Conservation (phyloP, 1,140 invertebrate genomes). For the Phymastichus coffea region DNA sequence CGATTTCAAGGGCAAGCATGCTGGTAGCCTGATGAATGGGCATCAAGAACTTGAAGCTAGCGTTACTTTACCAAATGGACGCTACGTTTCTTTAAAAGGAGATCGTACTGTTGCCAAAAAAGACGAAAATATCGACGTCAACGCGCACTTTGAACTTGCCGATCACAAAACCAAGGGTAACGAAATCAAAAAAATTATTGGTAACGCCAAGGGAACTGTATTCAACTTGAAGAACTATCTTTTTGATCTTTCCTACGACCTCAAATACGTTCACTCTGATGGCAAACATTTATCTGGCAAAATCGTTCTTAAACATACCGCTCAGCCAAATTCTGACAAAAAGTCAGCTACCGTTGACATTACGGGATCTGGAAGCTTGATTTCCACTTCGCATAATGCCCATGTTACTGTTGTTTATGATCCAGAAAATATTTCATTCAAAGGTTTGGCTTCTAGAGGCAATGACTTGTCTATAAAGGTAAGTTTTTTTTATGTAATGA, state of each 20-base stretch:
- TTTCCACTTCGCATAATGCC: slow-evolving; percentile 45
- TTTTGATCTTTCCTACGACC: slow-evolving; percentile 47
- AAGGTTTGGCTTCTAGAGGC: slow-evolving; percentile 39
- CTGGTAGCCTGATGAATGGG: slow-evolving; percentile 49
- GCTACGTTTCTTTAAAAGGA: slow-evolving; percentile 56
- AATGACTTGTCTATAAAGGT: slow-evolving; percentile 40
- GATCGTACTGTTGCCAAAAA: slow-evolving; percentile 51
- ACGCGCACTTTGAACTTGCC: slow-evolving; percentile 52
- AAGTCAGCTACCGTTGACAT: slow-evolving; percentile 34
- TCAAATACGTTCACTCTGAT: slow-evolving; percentile 43
- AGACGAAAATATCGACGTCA: slow-evolving; percentile 49
- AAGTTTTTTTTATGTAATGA: no score
- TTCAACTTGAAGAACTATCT: slow-evolving; percentile 44
- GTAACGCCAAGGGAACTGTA: slow-evolving; percentile 47
- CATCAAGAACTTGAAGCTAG: slow-evolving; percentile 55
- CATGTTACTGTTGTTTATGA: slow-evolving; percentile 25
- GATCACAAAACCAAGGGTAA: slow-evolving; percentile 59
- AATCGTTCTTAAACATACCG: slow-evolving; percentile 36
- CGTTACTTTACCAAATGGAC: slow-evolving; percentile 60
- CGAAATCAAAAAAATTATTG: slow-evolving; percentile 49
- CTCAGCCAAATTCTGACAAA: slow-evolving; percentile 36
- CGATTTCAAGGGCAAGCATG: slow-evolving; percentile 56
- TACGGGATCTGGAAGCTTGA: slow-evolving; percentile 43
- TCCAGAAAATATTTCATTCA: slow-evolving; percentile 19
- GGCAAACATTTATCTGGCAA: slow-evolving; percentile 41